Percentiles rank a stretch among this genome's conserved stretches.
These are phyloP conservation scores for Crocuta crocuta DNA, from an alignment of 2,113 vertebrate genomes.

Conservation along the genomic window DNA sequence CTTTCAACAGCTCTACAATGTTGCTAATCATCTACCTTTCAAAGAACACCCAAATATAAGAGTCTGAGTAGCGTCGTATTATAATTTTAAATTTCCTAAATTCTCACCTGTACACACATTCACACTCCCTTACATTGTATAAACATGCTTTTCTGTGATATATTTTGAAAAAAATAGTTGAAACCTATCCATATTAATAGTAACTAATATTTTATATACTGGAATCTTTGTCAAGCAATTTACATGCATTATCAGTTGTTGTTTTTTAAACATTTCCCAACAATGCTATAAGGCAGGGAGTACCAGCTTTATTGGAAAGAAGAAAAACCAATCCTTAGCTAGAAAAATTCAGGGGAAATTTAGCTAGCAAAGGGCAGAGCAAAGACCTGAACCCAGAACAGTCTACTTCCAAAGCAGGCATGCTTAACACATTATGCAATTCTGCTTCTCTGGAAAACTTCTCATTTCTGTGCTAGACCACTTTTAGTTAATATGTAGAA, in stretches of 20 bases:
- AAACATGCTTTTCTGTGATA: not conserved
- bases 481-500: slow-evolving; percentile 5
- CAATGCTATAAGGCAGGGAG: no score
- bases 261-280: not conserved
- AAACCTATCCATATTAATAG: not conserved
- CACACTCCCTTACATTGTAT: not conserved
- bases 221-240: not conserved
- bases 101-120: not conserved
- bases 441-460: slow-evolving; percentile 30
- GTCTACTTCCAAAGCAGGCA: not conserved
- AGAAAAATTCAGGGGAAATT: not conserved
- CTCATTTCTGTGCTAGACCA: not conserved
- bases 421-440: not conserved
- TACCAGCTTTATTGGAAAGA: not conserved
- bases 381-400: not conserved
- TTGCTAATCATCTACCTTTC: not conserved
- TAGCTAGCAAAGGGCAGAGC: not conserved
- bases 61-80: not conserved
- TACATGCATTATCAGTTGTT: not conserved
- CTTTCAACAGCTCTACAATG: not conserved
- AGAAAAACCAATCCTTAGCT: not conserved
- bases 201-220: not conserved
- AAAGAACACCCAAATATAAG: not conserved
- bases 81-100: not conserved
- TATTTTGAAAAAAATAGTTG: slow-evolving; percentile 1